phyloP scores from a whole-genome alignment of 2,113 vertebrate genomes.

The Leptosomus discolor region DNA sequence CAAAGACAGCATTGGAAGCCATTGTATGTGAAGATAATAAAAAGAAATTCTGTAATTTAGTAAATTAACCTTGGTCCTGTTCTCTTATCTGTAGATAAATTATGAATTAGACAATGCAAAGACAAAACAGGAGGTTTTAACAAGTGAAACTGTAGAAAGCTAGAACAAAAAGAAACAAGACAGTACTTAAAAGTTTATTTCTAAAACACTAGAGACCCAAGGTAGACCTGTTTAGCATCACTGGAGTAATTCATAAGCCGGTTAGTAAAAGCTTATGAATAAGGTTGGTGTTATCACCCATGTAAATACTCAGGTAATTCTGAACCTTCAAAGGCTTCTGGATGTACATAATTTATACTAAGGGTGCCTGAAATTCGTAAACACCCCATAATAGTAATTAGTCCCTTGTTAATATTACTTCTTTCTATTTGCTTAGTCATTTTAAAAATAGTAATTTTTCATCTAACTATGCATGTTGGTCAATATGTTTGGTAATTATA shows the following conservation, averaged over 20 bases:
- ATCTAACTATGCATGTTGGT: background rate
- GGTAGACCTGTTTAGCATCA: background rate
- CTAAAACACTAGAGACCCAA: background rate
- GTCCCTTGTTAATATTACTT: background rate
- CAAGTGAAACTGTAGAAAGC: background rate
- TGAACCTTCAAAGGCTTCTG: background rate
- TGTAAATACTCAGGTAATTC: background rate
- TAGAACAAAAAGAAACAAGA: background rate
- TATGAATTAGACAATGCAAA: background rate
- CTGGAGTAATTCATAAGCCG: background rate
- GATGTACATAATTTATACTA: background rate
- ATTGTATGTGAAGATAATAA: background rate
- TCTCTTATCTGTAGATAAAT: background rate
- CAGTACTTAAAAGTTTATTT: background rate
- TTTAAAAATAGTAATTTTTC: background rate
- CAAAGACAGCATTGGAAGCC: background rate
- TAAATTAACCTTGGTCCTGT: background rate
- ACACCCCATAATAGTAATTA: background rate
- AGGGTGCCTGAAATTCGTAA: background rate
- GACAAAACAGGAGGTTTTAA: background rate
- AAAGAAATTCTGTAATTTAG: background rate
- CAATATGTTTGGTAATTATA: background rate
- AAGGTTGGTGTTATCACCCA: background rate
- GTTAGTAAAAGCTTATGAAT: background rate
- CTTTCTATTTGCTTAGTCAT: background rate